These are phyloP conservation scores for Lophotis ruficrista DNA, from an alignment of 2,113 vertebrate species.

Conservation along the genomic window DNA sequence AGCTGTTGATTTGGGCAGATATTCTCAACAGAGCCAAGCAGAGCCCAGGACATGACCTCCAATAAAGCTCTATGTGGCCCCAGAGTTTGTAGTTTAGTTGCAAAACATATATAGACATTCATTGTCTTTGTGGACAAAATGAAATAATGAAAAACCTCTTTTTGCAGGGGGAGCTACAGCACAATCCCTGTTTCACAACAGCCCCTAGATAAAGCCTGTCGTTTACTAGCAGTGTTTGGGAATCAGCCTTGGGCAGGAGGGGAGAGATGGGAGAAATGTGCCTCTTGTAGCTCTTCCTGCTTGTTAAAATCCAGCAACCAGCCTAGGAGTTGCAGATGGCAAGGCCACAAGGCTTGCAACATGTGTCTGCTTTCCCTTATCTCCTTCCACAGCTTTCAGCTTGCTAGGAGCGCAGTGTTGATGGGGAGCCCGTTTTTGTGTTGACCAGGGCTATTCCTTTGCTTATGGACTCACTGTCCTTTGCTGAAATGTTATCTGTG, in stretches of 20 bases:
- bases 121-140: neutral
- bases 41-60: neutral
- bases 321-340: neutral
- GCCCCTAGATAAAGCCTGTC: neutral
- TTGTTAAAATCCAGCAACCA: neutral
- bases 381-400: neutral
- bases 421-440: neutral
- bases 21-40: neutral
- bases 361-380: slow-evolving; percentile 9
- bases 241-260: neutral
- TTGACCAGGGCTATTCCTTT: neutral
- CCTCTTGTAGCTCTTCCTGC: neutral
- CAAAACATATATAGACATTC: neutral
- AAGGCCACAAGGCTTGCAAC: neutral
- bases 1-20: neutral
- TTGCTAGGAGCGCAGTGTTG: neutral
- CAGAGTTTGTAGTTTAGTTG: neutral
- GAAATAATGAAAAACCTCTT: neutral
- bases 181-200: neutral
- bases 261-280: neutral
- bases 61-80: neutral
- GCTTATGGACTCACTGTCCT: neutral
- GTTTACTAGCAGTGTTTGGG: neutral
- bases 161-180: neutral
- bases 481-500: slow-evolving; percentile 25